Evolutionary conservation across 2,888 invertebrate species (phyloP).

Genomic region (Andrena camellia): DNA sequence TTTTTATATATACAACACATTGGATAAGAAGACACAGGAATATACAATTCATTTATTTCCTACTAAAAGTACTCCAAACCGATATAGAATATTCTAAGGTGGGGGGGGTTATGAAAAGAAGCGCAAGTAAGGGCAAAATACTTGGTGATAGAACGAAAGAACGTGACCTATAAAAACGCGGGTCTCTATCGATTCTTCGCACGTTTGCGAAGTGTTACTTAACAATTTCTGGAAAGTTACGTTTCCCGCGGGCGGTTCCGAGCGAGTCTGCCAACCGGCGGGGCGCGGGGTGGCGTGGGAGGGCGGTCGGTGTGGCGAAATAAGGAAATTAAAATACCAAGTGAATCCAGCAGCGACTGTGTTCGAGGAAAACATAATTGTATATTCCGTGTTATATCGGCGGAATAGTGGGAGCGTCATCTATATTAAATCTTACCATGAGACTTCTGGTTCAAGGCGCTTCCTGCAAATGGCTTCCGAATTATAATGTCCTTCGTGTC

Average conservation of each 20-base stretch:
- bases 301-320: constrained; percentile 29
- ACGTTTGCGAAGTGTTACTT: constrained; percentile 29
- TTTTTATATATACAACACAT: background rate
- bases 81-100: background rate
- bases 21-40: background rate
- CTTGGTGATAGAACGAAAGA: background rate
- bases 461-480: constrained; percentile 86
- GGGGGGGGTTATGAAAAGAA: background rate
- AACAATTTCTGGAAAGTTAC: constrained; percentile 46
- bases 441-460: constrained; percentile 77
- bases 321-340: constrained; percentile 62
- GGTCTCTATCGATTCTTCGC: constrained; percentile 13
- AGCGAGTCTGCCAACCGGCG: background rate
- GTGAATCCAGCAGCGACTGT: constrained; percentile 16
- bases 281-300: background rate
- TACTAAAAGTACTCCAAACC: background rate
- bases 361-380: constrained; percentile 54
- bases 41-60: background rate
- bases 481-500: constrained; percentile 93
- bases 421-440: constrained; percentile 76
- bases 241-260: constrained; percentile 36
- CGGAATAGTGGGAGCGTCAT: constrained; percentile 49
- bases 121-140: background rate
- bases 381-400: constrained; percentile 58
- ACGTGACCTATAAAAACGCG: constrained; percentile 21